Base-by-base conservation (phyloP, 2,113 vertebrate species). In the Psettodes erumei region DNA sequence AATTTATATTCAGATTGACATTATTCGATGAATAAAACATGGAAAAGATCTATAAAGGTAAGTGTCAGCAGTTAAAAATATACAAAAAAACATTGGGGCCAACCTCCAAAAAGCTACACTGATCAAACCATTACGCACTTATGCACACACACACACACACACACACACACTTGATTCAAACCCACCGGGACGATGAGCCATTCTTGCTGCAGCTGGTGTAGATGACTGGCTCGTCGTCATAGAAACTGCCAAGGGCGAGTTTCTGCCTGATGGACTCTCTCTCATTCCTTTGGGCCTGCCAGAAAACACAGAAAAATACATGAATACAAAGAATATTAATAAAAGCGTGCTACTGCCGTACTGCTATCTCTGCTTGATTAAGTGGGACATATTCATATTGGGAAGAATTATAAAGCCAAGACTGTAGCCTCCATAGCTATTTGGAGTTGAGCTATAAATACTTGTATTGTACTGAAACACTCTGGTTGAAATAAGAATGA, bases 261-360 rank as follows among this genome's bases (percentile, higher is more conserved):
- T 99, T 99, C 95, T 99, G 97, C 91, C 98, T 93, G 93, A 99
- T 99, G 84, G 95, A 99, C 92, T 99, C 98, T 28, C 98, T 95
- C 87, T 99, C 98, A 89, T 98, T 99, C 91, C 97, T 96, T 93
- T 99, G 98, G 86, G 98, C 98, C 98, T 99, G 91, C 19, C 69
- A 85, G 75, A 82, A 75, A 89, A 53, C 27, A 28, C 81, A 15
- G 9, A 74, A 37, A 75, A 62, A 88, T 3, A 1, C 19, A 76
- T 27, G 30, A 81, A 43, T 27, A 50, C n/a, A 70, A 53, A 68
- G 35, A 83, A 58, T 35, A 72, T 59, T 25, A 51, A 66, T 48
- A 47, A 63, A 61, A 61, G 38, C n/a, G n/a, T 8, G 48, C 54
- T 32, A 64, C 56, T 62, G 50, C 23, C 33, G 15, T 28, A 35